Conservation (phyloP, 2,113 vertebrate species). For the Propithecus coquereli region DNA sequence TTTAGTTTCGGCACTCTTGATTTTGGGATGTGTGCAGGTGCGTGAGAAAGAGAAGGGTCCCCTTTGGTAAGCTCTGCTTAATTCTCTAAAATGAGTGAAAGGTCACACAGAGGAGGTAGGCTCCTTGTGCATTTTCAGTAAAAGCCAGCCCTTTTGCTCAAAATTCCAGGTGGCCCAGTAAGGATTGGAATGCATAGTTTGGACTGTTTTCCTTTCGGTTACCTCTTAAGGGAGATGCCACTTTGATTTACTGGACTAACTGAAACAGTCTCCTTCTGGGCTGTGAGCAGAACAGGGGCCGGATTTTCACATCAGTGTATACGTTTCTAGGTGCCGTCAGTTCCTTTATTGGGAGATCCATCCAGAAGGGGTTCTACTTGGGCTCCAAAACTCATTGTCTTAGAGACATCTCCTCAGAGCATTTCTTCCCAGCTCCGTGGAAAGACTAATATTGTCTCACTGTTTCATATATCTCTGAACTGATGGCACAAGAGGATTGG, state of each 20-base stretch:
- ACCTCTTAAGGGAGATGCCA: conserved; percentile 2
- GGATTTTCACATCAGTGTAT: too few relatives aligned
- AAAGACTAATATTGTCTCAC: neutral
- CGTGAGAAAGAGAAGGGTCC: conserved; percentile 50
- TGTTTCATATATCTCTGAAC: neutral
- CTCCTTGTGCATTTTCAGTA: conserved; percentile 9
- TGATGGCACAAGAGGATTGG: neutral
- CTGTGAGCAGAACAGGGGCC: neutral
- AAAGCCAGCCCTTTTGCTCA: neutral
- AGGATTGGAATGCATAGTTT: conserved; percentile 32
- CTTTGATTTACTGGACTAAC: conserved; percentile 42
- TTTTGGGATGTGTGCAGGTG: conserved; percentile 59
- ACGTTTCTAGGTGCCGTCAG: neutral
- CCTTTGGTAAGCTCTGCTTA: conserved; percentile 59
- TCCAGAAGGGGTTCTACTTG: neutral
- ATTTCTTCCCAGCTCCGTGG: neutral
- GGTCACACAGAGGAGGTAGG: neutral
- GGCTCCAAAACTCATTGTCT: neutral
- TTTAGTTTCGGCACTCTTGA: neutral
- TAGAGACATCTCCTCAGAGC: neutral
- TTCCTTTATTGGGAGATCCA: neutral
- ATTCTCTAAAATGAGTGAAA: conserved; percentile 64
- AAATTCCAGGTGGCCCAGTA: conserved; percentile 45
- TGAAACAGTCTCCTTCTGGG: neutral
- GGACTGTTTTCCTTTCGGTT: neutral